phyloP scores from a whole-genome alignment of 1,140 invertebrate genomes.

The Rhopalosiphum maidis region DNA sequence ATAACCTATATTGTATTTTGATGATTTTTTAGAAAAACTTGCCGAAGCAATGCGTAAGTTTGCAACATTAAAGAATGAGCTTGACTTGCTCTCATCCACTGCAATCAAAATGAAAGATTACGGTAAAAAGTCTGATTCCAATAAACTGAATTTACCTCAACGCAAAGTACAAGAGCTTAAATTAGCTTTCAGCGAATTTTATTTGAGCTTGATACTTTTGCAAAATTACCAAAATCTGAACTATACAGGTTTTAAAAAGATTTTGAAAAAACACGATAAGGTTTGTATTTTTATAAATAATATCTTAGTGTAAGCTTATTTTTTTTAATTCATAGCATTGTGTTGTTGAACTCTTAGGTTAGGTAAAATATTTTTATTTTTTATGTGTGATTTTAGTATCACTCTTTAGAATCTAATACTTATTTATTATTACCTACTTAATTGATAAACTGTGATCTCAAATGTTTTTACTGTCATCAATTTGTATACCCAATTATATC shows the following conservation, averaged over 20 bases:
- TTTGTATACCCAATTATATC: background rate
- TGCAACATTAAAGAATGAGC: slow-evolving; percentile 75
- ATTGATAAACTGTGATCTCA: background rate
- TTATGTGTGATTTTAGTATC: background rate
- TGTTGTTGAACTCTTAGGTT: background rate
- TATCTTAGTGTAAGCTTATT: background rate
- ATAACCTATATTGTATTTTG: background rate
- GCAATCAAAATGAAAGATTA: slow-evolving; percentile 45
- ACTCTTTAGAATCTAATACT: background rate
- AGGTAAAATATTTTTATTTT: background rate
- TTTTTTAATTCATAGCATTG: background rate
- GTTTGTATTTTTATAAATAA: slow-evolving; percentile 63
- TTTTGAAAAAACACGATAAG: slow-evolving; percentile 94
- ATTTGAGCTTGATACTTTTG: slow-evolving; percentile 81
- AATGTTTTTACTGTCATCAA: background rate
- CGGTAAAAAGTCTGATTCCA: slow-evolving; percentile 53
- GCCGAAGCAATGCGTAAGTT: slow-evolving; percentile 86
- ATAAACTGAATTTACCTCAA: slow-evolving; percentile 67
- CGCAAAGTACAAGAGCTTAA: slow-evolving; percentile 85
- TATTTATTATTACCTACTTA: background rate
- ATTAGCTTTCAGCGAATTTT: slow-evolving; percentile 91
- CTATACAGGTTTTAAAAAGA: slow-evolving; percentile 91
- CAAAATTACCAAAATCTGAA: slow-evolving; percentile 83
- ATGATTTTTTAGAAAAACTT: slow-evolving; percentile 74
- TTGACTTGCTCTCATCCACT: slow-evolving; percentile 63